A percentile compares a stretch with the other conserved stretches of the same genome.
Evolutionary conservation across 1,140 invertebrate genomes (phyloP).

Genomic region (Drosophila bifasciata): DNA sequence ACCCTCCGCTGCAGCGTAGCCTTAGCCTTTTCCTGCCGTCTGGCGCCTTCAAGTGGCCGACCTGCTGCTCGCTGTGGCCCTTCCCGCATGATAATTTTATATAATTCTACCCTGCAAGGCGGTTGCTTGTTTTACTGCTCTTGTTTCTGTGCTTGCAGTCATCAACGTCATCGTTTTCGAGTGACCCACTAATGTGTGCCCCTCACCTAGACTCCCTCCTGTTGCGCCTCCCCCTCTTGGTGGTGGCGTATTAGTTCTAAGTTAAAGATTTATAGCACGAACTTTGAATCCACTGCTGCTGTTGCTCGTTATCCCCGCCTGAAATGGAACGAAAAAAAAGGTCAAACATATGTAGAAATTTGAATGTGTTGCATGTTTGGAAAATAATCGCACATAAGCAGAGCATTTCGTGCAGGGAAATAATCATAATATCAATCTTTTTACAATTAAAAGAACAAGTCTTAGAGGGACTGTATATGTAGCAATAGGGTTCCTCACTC

Average conservation of each 20-base stretch:
- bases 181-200: constrained; percentile 57
- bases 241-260: constrained; percentile 51
- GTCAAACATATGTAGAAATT: constrained; percentile 39
- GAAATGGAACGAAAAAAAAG: constrained; percentile 43
- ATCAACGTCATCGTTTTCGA: constrained; percentile 38
- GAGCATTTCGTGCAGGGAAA: constrained; percentile 21
- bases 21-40: constrained; percentile 48
- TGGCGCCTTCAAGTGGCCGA: constrained; percentile 67
- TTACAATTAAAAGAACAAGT: neutral
- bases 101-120: constrained; percentile 65
- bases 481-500: too few relatives aligned
- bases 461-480: too few relatives aligned
- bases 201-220: neutral
- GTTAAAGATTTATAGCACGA: constrained; percentile 62
- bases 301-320: constrained; percentile 39
- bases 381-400: constrained; percentile 36
- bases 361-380: neutral
- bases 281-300: constrained; percentile 43
- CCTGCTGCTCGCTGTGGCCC: constrained; percentile 51
- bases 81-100: constrained; percentile 80
- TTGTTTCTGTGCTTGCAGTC: constrained; percentile 32
- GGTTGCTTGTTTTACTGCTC: constrained; percentile 25
- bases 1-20: constrained; percentile 28
- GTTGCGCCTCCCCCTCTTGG: constrained; percentile 5
- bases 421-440: constrained; percentile 9